Conservation (phyloP, 2,888 invertebrate genomes). For the Drosophila cracens region DNA sequence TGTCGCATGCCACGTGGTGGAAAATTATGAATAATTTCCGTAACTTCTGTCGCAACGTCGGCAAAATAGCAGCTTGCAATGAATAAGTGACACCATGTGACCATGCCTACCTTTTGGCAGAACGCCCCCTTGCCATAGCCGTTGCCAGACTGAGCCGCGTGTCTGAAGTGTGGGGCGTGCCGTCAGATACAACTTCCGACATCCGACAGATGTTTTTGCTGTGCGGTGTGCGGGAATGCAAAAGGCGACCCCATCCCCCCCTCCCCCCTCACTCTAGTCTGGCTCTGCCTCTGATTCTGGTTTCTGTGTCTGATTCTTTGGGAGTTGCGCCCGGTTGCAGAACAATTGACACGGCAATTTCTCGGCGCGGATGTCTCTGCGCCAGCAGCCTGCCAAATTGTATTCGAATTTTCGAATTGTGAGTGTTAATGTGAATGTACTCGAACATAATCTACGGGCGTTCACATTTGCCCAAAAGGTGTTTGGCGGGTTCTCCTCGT, state of each 20-base stretch:
- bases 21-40: constrained; percentile 81
- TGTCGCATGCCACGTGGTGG: constrained; percentile 60
- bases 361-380: constrained; percentile 69
- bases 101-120: constrained; percentile 48
- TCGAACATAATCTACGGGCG: constrained; percentile 66
- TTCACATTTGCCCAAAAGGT: constrained; percentile 71
- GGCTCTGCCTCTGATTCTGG: constrained; percentile 3
- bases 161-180: constrained; percentile 72
- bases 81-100: constrained; percentile 57
- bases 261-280: not conserved
- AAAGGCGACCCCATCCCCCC: constrained; percentile 19
- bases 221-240: constrained; percentile 52
- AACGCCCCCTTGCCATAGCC: not conserved
- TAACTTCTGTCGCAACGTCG: constrained; percentile 65
- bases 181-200: constrained; percentile 81
- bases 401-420: constrained; percentile 45
- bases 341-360: constrained; percentile 70
- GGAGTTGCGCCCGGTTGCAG: constrained; percentile 73
- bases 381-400: constrained; percentile 66
- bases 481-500: constrained; percentile 43
- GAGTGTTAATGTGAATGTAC: constrained; percentile 39
- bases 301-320: constrained; percentile 19
- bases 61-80: constrained; percentile 71
- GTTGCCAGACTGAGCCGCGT: constrained; percentile 28
- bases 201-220: constrained; percentile 75